These are phyloP conservation scores for Oncorhynchus gorbuscha DNA, from an alignment of 2,113 vertebrate genomes.

Conservation along the genomic window DNA sequence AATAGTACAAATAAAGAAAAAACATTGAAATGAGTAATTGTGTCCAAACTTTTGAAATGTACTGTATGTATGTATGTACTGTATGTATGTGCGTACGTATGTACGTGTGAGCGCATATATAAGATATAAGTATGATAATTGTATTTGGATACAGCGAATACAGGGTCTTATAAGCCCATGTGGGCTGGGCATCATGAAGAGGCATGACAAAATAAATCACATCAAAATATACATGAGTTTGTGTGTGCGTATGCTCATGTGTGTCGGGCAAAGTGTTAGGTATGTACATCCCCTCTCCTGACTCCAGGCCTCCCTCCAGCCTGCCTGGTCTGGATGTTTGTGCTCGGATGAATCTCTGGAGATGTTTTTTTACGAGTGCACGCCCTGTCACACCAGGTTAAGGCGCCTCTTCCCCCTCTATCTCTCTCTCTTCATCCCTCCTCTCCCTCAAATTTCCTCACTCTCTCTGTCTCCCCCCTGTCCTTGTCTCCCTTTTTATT, in stretches of 20 bases:
- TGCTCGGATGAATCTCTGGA: constrained; percentile 68
- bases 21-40: too few relatives aligned
- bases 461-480: constrained; percentile 4
- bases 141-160: too few relatives aligned
- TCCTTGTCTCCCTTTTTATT: constrained; percentile 9
- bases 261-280: constrained; percentile 20
- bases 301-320: neutral
- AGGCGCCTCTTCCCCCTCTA: constrained; percentile 49
- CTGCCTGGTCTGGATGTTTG: constrained; percentile 52
- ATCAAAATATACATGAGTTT: neutral
- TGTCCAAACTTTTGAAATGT: too few relatives aligned
- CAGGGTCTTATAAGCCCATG: too few relatives aligned
- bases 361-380: constrained; percentile 77
- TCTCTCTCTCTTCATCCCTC: neutral
- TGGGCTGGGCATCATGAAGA: too few relatives aligned
- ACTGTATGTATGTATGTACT: neutral
- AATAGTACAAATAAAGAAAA: too few relatives aligned
- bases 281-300: neutral
- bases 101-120: neutral
- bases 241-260: constrained; percentile 2
- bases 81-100: constrained; percentile 1
- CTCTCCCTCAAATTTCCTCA: neutral
- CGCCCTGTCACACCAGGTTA: constrained; percentile 74
- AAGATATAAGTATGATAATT: too few relatives aligned
- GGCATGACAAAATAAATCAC: too few relatives aligned